These are phyloP conservation scores for Oligia strigilis DNA, from an alignment of 2,888 invertebrate species.

Conservation along the genomic window DNA sequence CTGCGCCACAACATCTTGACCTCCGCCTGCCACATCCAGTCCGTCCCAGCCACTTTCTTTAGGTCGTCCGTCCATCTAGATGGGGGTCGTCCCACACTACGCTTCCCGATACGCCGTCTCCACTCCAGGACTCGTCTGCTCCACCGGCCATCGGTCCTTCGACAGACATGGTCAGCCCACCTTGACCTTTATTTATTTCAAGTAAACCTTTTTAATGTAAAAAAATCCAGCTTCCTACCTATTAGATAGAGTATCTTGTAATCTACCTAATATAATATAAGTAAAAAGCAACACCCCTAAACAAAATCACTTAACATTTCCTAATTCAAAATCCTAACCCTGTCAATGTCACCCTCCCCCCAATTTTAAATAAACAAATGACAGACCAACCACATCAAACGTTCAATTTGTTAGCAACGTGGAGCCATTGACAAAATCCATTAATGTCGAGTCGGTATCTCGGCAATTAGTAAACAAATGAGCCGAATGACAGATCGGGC, in stretches of 20 bases:
- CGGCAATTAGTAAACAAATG: conserved; percentile 89
- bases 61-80: no score
- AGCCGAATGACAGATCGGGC: conserved; percentile 87
- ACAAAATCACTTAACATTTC: conserved; percentile 39
- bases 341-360: conserved; percentile 45
- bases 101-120: no score
- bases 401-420: conserved; percentile 69
- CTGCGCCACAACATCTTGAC: no score
- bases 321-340: conserved; percentile 20
- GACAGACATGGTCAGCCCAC: no score
- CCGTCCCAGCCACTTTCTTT: no score
- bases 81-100: no score
- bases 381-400: conserved; percentile 82
- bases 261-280: background rate
- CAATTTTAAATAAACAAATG: conserved; percentile 50
- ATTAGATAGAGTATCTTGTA: background rate
- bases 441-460: conserved; percentile 84
- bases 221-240: background rate
- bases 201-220: background rate
- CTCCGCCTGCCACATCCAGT: no score
- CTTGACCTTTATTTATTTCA: background rate
- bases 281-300: background rate
- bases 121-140: no score
- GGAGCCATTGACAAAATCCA: conserved; percentile 89
- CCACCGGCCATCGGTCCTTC: no score